phyloP scores from a whole-genome alignment of 2,888 invertebrate genomes.

The Rhopalosiphum nymphaeae region DNA sequence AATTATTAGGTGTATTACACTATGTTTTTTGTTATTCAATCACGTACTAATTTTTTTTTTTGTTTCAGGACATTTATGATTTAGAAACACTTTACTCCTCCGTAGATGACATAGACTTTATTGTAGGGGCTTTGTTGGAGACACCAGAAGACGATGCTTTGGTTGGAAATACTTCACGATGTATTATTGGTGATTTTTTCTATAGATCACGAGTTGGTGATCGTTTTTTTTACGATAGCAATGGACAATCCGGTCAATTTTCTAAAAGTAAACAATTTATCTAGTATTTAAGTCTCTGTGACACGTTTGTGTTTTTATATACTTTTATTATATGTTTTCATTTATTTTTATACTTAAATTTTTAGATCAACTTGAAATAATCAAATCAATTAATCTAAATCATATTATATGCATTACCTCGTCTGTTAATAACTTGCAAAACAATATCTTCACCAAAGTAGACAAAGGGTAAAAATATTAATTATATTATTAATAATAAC shows the following conservation, averaged over 20 bases:
- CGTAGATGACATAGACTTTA: conserved; percentile 79
- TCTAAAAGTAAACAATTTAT: conserved; percentile 68
- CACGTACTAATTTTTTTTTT: background rate
- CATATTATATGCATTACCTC: conserved; percentile 55
- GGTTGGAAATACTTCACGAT: conserved; percentile 82
- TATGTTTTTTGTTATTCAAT: background rate
- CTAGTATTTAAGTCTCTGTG: conserved; percentile 66
- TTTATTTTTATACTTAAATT: background rate
- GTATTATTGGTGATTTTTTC: conserved; percentile 83
- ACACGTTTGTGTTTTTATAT: background rate
- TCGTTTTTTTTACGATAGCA: conserved; percentile 80
- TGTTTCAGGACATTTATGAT: conserved; percentile 63
- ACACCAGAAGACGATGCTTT: conserved; percentile 74
- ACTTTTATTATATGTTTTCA: background rate
- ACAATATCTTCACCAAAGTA: conserved; percentile 42
- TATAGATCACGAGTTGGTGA: conserved; percentile 80
- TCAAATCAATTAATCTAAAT: conserved; percentile 41
- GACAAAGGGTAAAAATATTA: conserved; percentile 19
- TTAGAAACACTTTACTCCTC: conserved; percentile 75
- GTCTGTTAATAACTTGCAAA: conserved; percentile 46
- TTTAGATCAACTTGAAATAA: conserved; percentile 46
- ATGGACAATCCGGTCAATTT: conserved; percentile 71
- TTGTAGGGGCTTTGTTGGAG: conserved; percentile 83
- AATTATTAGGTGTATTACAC: background rate
- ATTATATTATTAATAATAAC: background rate